Evolutionary conservation across 92 coral and sea anemone species (phyloP).

Genomic region (Bergia sp.): DNA sequence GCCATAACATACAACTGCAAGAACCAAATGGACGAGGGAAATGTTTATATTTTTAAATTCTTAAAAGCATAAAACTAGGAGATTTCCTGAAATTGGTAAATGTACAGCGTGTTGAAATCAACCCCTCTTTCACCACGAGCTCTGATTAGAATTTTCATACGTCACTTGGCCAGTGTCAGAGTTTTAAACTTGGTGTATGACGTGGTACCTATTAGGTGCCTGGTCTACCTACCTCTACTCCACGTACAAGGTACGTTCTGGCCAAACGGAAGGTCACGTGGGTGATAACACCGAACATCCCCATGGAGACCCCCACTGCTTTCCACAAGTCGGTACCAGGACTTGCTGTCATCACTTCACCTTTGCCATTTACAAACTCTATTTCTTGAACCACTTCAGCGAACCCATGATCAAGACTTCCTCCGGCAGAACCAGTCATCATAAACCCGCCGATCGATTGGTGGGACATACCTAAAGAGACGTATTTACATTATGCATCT

Average conservation of each 20-base stretch:
- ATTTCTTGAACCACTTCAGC: conserved; percentile 68
- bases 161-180: too few species aligned
- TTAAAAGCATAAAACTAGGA: too few species aligned
- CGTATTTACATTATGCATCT: neutral
- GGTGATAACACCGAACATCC: conserved; percentile 75
- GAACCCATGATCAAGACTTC: conserved; percentile 70
- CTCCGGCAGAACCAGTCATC: conserved; percentile 80
- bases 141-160: too few species aligned
- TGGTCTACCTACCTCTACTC: conserved; percentile 41
- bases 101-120: too few species aligned
- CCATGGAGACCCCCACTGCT: conserved; percentile 85
- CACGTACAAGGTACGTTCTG: conserved; percentile 44
- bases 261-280: conserved; percentile 69
- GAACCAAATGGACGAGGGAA: too few species aligned
- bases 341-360: conserved; percentile 41
- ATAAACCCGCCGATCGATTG: conserved; percentile 74
- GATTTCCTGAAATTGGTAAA: too few species aligned
- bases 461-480: conserved; percentile 54
- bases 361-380: conserved; percentile 75
- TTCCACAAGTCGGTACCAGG: conserved; percentile 62
- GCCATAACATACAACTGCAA: too few species aligned
- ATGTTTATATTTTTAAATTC: too few species aligned
- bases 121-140: too few species aligned
- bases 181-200: too few species aligned
- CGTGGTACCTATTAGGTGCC: too few species aligned